A percentile compares a stretch with the other conserved stretches of the same genome.
Conservation (phyloP, 2,797 vertebrate genomes). For the Luscinia megarhynchos region DNA sequence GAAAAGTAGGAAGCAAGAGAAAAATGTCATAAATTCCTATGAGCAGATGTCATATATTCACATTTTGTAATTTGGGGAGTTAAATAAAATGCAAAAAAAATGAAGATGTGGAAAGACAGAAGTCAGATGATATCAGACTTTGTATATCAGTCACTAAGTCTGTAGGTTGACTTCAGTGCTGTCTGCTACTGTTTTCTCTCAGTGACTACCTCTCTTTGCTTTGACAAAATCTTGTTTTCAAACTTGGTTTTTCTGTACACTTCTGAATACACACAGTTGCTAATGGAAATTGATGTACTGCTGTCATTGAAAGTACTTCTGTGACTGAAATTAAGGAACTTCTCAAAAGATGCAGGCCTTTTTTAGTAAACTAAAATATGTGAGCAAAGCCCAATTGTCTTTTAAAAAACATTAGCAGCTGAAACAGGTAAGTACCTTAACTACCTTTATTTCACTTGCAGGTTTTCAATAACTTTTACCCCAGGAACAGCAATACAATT, state of each 20-base stretch:
- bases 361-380: neutral
- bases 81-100: neutral
- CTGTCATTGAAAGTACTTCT: neutral
- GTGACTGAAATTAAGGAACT: neutral
- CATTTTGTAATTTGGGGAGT: neutral
- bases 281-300: neutral
- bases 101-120: neutral
- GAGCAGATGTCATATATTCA: neutral
- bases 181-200: neutral
- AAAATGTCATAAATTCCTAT: neutral
- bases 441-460: neutral
- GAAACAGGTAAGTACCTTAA: neutral
- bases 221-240: neutral
- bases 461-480: neutral
- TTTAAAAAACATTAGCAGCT: neutral
- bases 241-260: neutral
- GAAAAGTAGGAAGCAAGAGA: neutral
- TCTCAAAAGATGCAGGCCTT: neutral
- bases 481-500: neutral
- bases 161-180: neutral
- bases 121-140: neutral
- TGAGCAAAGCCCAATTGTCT: neutral
- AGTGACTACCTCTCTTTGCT: neutral
- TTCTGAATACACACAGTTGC: neutral
- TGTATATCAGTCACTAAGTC: neutral